phyloP scores from a whole-genome alignment of 2,113 vertebrate species.

The Tragelaphus scriptus region DNA sequence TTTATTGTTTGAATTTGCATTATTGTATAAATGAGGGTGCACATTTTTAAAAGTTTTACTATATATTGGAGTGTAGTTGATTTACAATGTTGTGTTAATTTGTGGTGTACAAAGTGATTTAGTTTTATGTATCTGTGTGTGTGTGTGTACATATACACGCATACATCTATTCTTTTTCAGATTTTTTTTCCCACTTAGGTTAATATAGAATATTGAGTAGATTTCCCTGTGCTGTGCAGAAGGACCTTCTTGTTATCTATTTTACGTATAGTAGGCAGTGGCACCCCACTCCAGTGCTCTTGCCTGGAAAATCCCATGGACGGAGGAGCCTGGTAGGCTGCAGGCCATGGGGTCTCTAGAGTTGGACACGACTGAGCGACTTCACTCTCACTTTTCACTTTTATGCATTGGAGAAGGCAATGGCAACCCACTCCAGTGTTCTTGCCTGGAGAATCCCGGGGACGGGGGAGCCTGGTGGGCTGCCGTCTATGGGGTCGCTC shows the following conservation, averaged over 20 bases:
- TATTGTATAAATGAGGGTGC: not conserved
- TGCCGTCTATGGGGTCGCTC: too few species aligned
- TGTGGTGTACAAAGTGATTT: not conserved
- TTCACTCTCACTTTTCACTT: too few species aligned
- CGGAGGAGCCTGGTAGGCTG: not conserved
- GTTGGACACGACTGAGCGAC: too few species aligned
- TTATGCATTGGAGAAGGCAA: too few species aligned
- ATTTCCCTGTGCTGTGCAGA: not conserved
- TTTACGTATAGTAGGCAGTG: not conserved
- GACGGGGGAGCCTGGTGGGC: too few species aligned
- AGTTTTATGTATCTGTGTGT: accelerated
- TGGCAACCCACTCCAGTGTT: too few species aligned
- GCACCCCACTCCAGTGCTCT: too few species aligned
- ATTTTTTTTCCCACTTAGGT: not conserved
- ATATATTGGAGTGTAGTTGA: not conserved
- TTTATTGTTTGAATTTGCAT: too few species aligned
- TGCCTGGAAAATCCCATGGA: too few species aligned
- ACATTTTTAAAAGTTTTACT: not conserved
- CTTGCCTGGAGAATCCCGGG: too few species aligned
- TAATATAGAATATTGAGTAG: not conserved
- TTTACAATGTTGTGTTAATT: not conserved
- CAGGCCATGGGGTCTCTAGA: too few species aligned
- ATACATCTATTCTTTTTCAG: not conserved
- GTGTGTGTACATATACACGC: not conserved
- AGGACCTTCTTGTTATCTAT: not conserved